These are phyloP conservation scores for Spinus olivaceus DNA, from an alignment of 2,797 vertebrate species.

Conservation along the genomic window DNA sequence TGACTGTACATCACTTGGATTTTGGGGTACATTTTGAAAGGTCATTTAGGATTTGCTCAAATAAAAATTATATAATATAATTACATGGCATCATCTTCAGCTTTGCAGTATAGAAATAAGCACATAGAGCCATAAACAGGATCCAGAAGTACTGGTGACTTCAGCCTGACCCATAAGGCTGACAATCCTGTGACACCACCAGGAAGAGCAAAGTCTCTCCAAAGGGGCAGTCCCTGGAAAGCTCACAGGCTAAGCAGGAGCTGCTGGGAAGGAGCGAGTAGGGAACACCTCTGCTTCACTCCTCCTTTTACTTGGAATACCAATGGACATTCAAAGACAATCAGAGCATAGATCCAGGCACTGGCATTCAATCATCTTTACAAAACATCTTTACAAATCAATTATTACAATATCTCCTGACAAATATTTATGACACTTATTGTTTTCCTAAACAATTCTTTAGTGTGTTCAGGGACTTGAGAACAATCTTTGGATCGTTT, in stretches of 20 bases:
- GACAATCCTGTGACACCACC: not conserved
- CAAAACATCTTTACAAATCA: not conserved
- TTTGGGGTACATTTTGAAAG: not conserved
- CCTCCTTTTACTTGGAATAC: not conserved
- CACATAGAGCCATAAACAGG: fast-evolving
- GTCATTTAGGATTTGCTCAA: not conserved
- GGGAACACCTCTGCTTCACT: not conserved
- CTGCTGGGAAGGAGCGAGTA: not conserved
- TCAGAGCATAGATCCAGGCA: not conserved
- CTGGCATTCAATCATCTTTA: not conserved
- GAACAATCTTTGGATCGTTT: not conserved
- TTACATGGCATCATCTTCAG: not conserved
- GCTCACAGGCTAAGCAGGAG: not conserved
- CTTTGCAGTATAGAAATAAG: not conserved
- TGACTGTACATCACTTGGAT: not conserved
- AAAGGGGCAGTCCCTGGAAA: not conserved
- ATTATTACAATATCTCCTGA: not conserved
- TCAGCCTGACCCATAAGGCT: not conserved
- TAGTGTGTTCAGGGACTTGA: not conserved
- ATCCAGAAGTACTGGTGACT: not conserved
- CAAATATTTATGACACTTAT: not conserved
- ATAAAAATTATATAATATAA: not conserved
- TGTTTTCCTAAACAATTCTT: not conserved
- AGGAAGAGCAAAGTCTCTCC: not conserved
- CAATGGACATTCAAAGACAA: not conserved